Base-by-base conservation (phyloP, 2,888 invertebrate species). In the Amphimallon solstitiale region DNA sequence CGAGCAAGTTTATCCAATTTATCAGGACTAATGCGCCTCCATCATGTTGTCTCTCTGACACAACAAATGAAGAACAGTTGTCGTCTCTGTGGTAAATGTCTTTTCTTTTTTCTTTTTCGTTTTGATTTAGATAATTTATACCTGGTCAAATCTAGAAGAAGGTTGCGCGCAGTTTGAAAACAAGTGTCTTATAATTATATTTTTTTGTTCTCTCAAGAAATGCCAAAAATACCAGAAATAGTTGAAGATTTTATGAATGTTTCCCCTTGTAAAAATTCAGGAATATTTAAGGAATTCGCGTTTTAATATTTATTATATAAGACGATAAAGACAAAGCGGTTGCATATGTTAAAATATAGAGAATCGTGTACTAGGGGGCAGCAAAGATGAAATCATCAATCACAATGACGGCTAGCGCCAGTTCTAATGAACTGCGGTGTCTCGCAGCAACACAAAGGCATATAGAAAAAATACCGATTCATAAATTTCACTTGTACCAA, bases 401-500 rank as follows among this genome's bases (percentile, higher is more conserved):
- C 74, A 74, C 66, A 56, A 61, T 70, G 74, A 73, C 73, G 70
- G 71, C 72, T 66, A 76, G 75, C 75, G 75, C 75, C 75, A 74
- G 72, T 68, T 69, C 73, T 76, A 74, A 76, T 74, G 76, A 73
- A 73, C 73, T 74, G 71, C 76, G 76, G 75, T 75, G 75, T 74
- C 74, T 73, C 70, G 67, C 66, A 70, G 62, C 67, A 70, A 71
- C 71, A 73, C 74, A 74, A 74, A 74, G 73, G 70, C 68, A 69
- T 68, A 70, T 70, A 70, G 69, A 71, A 68, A 71, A 60, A 61
- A 61, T 52, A 61, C 61, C 40, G 70, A 72, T 72, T 71, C 73
- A 72, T 72, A 73, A 72, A 73, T 73, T 71, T 71, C 70, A 71
- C 72, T 72, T 72, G 74, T 73, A 66, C 68, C 69, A 70, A 72